Conservation (phyloP, 2,888 invertebrate species). For the Ophion ventricosus region DNA sequence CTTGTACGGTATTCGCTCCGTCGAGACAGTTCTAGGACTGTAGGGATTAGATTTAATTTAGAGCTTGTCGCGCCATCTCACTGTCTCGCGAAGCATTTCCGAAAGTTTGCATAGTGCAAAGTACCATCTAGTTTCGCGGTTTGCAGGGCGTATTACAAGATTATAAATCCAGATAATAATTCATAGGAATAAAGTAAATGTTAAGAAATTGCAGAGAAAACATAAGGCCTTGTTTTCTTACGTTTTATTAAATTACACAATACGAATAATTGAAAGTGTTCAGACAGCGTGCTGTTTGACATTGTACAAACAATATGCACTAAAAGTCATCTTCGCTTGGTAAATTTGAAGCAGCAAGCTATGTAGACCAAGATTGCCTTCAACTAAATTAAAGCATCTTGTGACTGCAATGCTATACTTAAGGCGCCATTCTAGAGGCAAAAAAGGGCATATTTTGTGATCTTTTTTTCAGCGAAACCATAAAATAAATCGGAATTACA, state of each 20-base stretch:
- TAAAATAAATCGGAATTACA: too few species aligned
- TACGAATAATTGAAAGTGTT: not conserved
- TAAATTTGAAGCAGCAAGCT: too few species aligned
- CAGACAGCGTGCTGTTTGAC: too few species aligned
- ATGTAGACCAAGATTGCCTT: too few species aligned
- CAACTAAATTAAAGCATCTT: too few species aligned
- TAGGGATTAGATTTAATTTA: constrained; percentile 59
- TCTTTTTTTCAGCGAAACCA: too few species aligned
- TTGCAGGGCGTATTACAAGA: not conserved
- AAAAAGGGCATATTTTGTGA: too few species aligned
- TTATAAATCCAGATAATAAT: not conserved
- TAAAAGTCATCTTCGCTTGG: too few species aligned
- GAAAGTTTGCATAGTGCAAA: constrained; percentile 1
- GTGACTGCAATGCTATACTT: too few species aligned
- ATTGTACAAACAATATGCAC: too few species aligned
- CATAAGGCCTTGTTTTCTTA: not conserved
- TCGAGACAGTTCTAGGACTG: constrained; percentile 29
- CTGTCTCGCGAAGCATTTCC: constrained; percentile 19
- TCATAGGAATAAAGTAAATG: not conserved
- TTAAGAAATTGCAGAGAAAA: not conserved
- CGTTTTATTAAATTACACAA: not conserved
- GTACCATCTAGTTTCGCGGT: not conserved
- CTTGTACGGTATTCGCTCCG: constrained; percentile 2
- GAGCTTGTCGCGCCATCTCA: constrained; percentile 41
- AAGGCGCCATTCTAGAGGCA: too few species aligned